Evolutionary conservation across 2,888 invertebrate species (phyloP).

Genomic region (Lordiphosa andalusiaca): DNA sequence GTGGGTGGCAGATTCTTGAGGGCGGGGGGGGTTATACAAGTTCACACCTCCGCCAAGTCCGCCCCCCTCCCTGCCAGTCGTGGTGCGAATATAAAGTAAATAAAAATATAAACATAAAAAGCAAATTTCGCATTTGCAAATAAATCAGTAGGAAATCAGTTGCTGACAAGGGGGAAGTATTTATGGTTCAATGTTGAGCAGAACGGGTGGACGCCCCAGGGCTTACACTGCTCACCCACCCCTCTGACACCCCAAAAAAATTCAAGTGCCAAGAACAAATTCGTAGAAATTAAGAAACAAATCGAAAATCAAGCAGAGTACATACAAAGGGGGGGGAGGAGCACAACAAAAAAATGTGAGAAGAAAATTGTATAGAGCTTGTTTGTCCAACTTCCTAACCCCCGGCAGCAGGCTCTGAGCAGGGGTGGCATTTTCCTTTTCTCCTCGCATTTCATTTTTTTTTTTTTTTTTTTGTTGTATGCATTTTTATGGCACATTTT

Average conservation of each 20-base stretch:
- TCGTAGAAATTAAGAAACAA: slow-evolving; percentile 74
- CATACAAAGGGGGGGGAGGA: slow-evolving; percentile 15
- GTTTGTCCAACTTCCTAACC: slow-evolving; percentile 54
- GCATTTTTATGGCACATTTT: slow-evolving; percentile 75
- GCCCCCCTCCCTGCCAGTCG: slow-evolving; percentile 31
- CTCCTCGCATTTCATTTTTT: slow-evolving; percentile 8
- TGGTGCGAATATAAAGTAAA: slow-evolving; percentile 74
- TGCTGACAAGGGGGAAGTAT: slow-evolving; percentile 76
- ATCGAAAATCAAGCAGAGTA: slow-evolving; percentile 70
- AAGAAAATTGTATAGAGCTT: slow-evolving; percentile 60
- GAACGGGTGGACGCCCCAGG: slow-evolving; percentile 42
- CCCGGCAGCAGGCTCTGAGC: not conserved
- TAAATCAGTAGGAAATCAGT: slow-evolving; percentile 75
- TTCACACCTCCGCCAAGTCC: slow-evolving; percentile 56
- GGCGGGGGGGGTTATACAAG: slow-evolving; percentile 30
- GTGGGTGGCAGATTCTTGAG: slow-evolving; percentile 1
- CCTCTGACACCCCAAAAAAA: slow-evolving; percentile 25
- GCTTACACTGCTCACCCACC: slow-evolving; percentile 4
- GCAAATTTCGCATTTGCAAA: slow-evolving; percentile 75
- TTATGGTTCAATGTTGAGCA: slow-evolving; percentile 49
- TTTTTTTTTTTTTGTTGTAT: slow-evolving; percentile 41
- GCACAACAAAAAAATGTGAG: slow-evolving; percentile 22
- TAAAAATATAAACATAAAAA: slow-evolving; percentile 73
- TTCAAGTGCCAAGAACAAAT: slow-evolving; percentile 66
- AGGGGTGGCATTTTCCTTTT: slow-evolving; percentile 11